phyloP scores from a whole-genome alignment of 2,888 invertebrate species.

The Acleris cristana region DNA sequence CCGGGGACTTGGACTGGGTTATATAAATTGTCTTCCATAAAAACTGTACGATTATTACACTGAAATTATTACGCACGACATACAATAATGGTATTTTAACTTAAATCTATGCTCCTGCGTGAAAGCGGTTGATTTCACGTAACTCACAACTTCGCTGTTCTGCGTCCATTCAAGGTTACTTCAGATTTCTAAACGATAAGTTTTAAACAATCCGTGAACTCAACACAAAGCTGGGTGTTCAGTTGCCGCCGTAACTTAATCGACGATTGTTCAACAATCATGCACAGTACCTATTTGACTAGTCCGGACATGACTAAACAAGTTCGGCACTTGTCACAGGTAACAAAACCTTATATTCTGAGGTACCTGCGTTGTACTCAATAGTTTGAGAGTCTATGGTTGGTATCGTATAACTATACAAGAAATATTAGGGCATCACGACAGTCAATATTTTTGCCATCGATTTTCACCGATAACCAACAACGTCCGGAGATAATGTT shows the following conservation, averaged over 20 bases:
- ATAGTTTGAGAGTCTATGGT: constrained; percentile 14
- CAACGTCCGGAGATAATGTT: constrained; percentile 23
- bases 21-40: constrained; percentile 36
- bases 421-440: constrained; percentile 26
- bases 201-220: constrained; percentile 3
- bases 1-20: constrained; percentile 44
- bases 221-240: no score
- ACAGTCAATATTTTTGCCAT: constrained; percentile 6
- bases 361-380: constrained; percentile 1
- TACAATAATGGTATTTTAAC: constrained; percentile 60
- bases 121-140: constrained; percentile 47
- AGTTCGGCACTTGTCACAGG: constrained; percentile 9
- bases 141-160: constrained; percentile 45
- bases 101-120: constrained; percentile 55
- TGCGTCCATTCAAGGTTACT: constrained; percentile 35
- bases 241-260: no score
- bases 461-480: constrained; percentile 16
- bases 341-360: constrained; percentile 10
- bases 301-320: constrained; percentile 22
- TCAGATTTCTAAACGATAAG: constrained; percentile 15
- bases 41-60: constrained; percentile 34
- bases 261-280: constrained; percentile 8
- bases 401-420: constrained; percentile 10
- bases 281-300: constrained; percentile 17
- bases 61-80: constrained; percentile 50